Evolutionary conservation across 2,888 invertebrate species (phyloP).

Genomic region (Netelia inedita): DNA sequence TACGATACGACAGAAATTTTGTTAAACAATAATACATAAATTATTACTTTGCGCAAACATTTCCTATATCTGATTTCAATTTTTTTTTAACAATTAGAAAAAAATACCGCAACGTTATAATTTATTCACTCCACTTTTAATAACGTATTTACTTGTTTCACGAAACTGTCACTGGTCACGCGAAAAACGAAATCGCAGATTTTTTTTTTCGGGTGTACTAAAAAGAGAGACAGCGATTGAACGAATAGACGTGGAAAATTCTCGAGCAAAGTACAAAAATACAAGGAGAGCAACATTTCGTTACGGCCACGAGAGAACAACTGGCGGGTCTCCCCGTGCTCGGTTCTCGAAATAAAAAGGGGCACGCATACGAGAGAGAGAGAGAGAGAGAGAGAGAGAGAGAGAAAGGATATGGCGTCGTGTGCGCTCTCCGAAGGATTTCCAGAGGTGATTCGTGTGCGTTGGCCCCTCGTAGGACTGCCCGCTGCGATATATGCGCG

Average conservation of each 20-base stretch:
- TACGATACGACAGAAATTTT: too few relatives aligned
- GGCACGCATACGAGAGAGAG: constrained; percentile 19
- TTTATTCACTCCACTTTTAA: too few relatives aligned
- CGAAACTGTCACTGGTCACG: too few relatives aligned
- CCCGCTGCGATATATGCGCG: constrained; percentile 81
- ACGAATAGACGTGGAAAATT: too few relatives aligned
- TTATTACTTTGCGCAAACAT: too few relatives aligned
- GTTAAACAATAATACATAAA: too few relatives aligned
- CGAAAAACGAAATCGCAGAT: too few relatives aligned
- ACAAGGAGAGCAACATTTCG: constrained; percentile 75
- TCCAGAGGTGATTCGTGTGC: constrained; percentile 31
- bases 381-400: constrained; percentile 43
- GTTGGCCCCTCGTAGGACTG: constrained; percentile 74
- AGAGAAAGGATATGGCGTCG: constrained; percentile 32
- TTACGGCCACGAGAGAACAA: constrained; percentile 80
- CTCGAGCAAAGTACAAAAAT: background rate
- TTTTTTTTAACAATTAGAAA: background rate
- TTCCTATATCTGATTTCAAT: too few relatives aligned
- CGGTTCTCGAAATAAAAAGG: constrained; percentile 52
- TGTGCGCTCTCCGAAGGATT: background rate
- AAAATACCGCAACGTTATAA: too few relatives aligned
- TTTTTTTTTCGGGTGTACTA: too few relatives aligned
- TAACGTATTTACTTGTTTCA: too few relatives aligned
- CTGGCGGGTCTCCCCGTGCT: constrained; percentile 71
- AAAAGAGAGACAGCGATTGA: too few relatives aligned